Conservation (phyloP, 2,113 vertebrate species). For the Narcine bancroftii region DNA sequence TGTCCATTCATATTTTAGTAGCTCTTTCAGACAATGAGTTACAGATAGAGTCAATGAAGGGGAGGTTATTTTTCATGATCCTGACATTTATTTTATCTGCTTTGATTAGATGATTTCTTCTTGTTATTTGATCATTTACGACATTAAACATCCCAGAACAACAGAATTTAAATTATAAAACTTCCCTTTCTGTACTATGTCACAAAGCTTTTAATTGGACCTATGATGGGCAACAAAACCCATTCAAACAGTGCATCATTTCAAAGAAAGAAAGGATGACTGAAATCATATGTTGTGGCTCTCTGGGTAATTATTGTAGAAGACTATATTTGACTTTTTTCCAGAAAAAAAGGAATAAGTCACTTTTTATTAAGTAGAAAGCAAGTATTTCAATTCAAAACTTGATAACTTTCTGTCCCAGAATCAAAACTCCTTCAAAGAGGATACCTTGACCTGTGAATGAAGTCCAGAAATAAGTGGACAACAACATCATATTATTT, state of each 20-base stretch:
- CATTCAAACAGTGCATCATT: background rate
- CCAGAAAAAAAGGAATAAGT: background rate
- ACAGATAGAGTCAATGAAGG: too few relatives aligned
- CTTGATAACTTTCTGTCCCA: background rate
- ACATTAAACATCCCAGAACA: too few relatives aligned
- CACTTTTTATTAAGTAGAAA: background rate
- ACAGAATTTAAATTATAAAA: background rate
- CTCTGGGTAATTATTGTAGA: background rate
- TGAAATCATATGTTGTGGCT: background rate
- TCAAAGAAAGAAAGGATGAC: background rate
- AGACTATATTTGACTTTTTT: background rate
- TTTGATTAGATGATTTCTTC: background rate
- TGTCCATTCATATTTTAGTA: too few relatives aligned
- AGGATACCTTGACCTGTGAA: too few relatives aligned
- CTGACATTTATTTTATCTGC: background rate
- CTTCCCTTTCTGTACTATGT: background rate
- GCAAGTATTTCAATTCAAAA: background rate
- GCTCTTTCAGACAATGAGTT: too few relatives aligned
- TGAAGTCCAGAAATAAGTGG: background rate
- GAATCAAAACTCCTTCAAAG: background rate
- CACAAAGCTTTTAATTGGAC: background rate
- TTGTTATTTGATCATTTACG: background rate
- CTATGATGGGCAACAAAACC: background rate
- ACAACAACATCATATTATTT: too few relatives aligned
- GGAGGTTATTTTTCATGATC: too few relatives aligned